phyloP scores from a whole-genome alignment of 2,113 vertebrate species.

The Chaetops frenatus region DNA sequence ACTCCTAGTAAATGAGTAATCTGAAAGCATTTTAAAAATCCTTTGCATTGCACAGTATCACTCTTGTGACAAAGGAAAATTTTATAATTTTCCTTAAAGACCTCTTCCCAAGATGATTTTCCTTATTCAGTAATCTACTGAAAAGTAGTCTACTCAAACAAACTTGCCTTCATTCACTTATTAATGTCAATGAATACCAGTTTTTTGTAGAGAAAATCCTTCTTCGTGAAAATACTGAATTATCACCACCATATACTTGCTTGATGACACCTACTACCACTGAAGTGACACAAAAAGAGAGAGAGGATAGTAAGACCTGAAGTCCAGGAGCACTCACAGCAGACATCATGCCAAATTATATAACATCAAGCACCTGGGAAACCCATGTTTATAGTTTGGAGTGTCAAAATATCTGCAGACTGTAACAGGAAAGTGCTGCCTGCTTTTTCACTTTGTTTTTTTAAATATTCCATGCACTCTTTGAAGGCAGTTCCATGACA shows the following conservation, averaged over 20 bases:
- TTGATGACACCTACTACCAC: neutral
- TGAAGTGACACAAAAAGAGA: neutral
- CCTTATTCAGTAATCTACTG: neutral
- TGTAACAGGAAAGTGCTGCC: neutral
- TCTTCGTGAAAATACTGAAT: neutral
- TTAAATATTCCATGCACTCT: constrained; percentile 35
- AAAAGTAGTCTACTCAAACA: neutral
- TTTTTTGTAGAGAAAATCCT: neutral
- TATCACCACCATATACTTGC: neutral
- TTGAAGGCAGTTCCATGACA: constrained; percentile 47
- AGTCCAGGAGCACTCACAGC: neutral
- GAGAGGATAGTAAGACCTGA: neutral
- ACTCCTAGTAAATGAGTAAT: neutral
- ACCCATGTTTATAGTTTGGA: neutral
- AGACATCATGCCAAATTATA: constrained; percentile 18
- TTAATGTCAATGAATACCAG: neutral
- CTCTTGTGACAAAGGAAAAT: neutral
- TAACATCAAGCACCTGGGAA: constrained; percentile 22
- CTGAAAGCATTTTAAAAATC: neutral
- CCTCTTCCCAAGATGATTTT: neutral
- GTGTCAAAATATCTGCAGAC: constrained; percentile 32
- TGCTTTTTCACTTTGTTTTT: constrained; percentile 38
- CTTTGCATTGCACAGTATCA: neutral
- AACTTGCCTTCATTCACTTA: neutral
- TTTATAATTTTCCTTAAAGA: neutral